Percentiles rank a stretch among this genome's conserved stretches.
phyloP scores from a whole-genome alignment of 2,113 vertebrate species.

The Suricata suricatta region DNA sequence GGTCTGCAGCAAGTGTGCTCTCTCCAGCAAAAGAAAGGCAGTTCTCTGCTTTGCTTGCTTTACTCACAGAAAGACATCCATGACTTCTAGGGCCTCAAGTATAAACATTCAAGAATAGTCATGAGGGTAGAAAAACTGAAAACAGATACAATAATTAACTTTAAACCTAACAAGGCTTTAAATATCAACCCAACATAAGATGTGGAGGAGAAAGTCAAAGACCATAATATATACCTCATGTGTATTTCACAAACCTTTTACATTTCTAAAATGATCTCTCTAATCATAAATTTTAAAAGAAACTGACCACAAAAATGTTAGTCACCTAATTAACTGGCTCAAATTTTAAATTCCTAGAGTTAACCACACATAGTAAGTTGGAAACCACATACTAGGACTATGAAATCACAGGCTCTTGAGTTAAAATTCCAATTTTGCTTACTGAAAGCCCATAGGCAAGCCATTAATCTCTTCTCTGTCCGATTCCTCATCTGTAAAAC shows the following conservation, averaged over 20 bases:
- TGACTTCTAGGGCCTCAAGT: background rate
- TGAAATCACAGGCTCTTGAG: background rate
- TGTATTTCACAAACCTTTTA: background rate
- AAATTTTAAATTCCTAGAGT: conserved; percentile 27
- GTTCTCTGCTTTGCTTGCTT: background rate
- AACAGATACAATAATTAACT: conserved; percentile 29
- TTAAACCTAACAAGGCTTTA: background rate
- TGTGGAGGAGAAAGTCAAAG: conserved; percentile 15
- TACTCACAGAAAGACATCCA: background rate
- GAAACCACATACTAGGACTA: background rate
- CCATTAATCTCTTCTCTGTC: conserved; percentile 23
- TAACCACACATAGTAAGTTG: background rate
- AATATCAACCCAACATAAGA: background rate
- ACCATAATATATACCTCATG: background rate
- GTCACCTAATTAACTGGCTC: background rate
- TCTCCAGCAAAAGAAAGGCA: background rate
- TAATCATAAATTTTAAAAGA: conserved; percentile 27
- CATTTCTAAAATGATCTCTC: background rate
- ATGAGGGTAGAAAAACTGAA: conserved; percentile 23
- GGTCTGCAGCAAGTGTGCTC: background rate
- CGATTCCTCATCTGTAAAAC: background rate
- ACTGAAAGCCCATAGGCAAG: background rate
- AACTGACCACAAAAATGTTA: conserved; percentile 6
- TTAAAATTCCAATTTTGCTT: conserved; percentile 53
- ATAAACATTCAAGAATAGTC: background rate